These are phyloP conservation scores for Heliconius erato DNA, from an alignment of 2,888 invertebrate species.

Conservation along the genomic window DNA sequence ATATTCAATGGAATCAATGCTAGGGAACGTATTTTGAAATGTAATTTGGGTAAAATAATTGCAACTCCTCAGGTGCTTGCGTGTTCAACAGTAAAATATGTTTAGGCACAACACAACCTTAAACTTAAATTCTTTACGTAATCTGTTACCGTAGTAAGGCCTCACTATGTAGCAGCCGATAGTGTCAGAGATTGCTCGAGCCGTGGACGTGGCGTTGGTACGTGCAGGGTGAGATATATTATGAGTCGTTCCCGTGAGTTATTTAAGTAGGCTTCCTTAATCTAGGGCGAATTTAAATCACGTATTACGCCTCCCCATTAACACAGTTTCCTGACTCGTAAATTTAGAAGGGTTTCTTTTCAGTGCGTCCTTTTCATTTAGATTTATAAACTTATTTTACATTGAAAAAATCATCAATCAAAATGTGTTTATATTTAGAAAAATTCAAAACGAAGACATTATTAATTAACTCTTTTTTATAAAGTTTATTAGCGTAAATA, in stretches of 20 bases:
- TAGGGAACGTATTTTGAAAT: neutral
- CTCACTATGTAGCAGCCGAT: conserved; percentile 35
- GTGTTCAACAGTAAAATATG: conserved; percentile 7
- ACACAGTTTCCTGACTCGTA: conserved; percentile 44
- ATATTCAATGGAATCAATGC: neutral
- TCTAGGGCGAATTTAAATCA: conserved; percentile 55
- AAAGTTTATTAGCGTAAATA: neutral
- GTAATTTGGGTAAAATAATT: neutral
- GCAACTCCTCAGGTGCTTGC: neutral
- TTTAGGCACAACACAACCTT: conserved; percentile 15
- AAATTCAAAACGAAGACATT: neutral
- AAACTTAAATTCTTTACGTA: conserved; percentile 26
- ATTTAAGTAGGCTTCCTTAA: conserved; percentile 54
- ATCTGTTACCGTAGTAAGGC: conserved; percentile 26
- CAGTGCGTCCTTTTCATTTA: conserved; percentile 27
- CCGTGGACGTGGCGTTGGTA: conserved; percentile 39
- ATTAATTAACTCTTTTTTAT: neutral
- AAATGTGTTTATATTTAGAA: neutral
- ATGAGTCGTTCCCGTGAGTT: conserved; percentile 46
- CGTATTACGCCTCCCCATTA: conserved; percentile 47
- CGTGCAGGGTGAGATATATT: conserved; percentile 43
- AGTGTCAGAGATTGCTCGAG: conserved; percentile 42
- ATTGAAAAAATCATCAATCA: neutral
- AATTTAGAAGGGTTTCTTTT: conserved; percentile 38
- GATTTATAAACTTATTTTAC: conserved; percentile 5